Conservation (phyloP, 2,888 invertebrate species). For the Aphrophora alni region DNA sequence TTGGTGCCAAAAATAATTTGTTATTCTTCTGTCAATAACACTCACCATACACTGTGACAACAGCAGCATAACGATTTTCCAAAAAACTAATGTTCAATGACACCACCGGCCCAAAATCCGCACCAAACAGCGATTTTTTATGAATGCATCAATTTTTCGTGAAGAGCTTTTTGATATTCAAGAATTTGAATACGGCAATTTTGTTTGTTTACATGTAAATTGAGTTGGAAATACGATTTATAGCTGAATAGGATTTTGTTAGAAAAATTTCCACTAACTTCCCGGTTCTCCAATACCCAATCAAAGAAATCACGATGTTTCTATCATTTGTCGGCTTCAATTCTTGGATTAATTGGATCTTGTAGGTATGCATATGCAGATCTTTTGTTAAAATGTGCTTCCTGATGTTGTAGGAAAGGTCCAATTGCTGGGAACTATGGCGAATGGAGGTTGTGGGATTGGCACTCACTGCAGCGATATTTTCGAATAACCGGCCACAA, state of each 20-base stretch:
- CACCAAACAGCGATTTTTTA: constrained; percentile 55
- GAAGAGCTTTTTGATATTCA: constrained; percentile 51
- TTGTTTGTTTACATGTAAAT: constrained; percentile 55
- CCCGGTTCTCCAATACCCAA: constrained; percentile 45
- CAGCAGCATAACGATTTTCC: constrained; percentile 52
- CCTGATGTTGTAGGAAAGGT: no score
- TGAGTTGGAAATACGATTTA: constrained; percentile 52
- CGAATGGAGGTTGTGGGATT: no score
- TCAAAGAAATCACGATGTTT: constrained; percentile 47
- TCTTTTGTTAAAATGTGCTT: constrained; percentile 47
- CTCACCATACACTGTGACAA: constrained; percentile 52
- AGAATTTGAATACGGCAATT: constrained; percentile 53
- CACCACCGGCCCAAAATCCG: constrained; percentile 54
- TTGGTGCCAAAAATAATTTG: constrained; percentile 50
- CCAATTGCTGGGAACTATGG: no score
- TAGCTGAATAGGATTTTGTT: constrained; percentile 49
- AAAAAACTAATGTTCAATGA: constrained; percentile 55
- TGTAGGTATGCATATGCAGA: constrained; percentile 50
- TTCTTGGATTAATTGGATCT: constrained; percentile 51
- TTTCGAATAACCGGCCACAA: no score
- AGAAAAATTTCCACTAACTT: constrained; percentile 49
- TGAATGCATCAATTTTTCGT: constrained; percentile 53
- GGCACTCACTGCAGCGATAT: no score
- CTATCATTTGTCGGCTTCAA: constrained; percentile 50
- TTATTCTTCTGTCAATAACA: constrained; percentile 52